These are phyloP conservation scores for Drosophila anomelani DNA, from an alignment of 2,888 invertebrate species.

Conservation along the genomic window DNA sequence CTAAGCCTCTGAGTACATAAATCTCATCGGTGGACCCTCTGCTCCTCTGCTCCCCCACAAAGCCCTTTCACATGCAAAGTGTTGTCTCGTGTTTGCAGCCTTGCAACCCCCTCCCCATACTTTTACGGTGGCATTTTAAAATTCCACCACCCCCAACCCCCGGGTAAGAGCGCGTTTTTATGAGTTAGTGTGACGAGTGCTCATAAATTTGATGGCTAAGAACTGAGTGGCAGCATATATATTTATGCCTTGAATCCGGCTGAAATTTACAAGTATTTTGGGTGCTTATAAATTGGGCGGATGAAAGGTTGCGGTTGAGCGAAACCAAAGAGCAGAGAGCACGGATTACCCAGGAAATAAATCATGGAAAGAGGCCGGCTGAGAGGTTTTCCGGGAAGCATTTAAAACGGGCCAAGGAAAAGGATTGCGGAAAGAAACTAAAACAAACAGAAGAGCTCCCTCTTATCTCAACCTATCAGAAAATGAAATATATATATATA, in stretches of 20 bases:
- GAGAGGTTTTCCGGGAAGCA: conserved; percentile 17
- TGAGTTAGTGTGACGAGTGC: conserved; percentile 78
- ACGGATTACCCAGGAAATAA: conserved; percentile 39
- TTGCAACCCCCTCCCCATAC: not conserved
- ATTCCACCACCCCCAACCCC: conserved; percentile 35
- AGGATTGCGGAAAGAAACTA: conserved; percentile 25
- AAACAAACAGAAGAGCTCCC: conserved; percentile 32
- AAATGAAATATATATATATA: conserved; percentile 8
- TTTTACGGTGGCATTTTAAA: conserved; percentile 42
- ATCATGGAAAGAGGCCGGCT: conserved; percentile 21
- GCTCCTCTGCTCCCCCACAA: conserved; percentile 8
- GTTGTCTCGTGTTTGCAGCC: conserved; percentile 58
- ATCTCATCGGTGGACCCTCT: conserved; percentile 42
- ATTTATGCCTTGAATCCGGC: conserved; percentile 32
- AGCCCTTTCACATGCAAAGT: conserved; percentile 72
- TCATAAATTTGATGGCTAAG: conserved; percentile 75
- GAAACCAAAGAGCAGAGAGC: conserved; percentile 27
- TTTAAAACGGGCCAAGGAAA: conserved; percentile 29
- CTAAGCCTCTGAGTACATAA: conserved; percentile 58
- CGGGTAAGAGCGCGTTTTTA: conserved; percentile 65
- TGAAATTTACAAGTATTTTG: conserved; percentile 48
- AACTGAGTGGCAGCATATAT: conserved; percentile 47
- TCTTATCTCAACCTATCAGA: conserved; percentile 21
- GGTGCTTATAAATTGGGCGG: conserved; percentile 58
- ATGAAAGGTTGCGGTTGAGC: conserved; percentile 25